Conservation (phyloP, 30 jellyfish, hydroid and myxozoan genomes). For the Turritopsis rubra region DNA sequence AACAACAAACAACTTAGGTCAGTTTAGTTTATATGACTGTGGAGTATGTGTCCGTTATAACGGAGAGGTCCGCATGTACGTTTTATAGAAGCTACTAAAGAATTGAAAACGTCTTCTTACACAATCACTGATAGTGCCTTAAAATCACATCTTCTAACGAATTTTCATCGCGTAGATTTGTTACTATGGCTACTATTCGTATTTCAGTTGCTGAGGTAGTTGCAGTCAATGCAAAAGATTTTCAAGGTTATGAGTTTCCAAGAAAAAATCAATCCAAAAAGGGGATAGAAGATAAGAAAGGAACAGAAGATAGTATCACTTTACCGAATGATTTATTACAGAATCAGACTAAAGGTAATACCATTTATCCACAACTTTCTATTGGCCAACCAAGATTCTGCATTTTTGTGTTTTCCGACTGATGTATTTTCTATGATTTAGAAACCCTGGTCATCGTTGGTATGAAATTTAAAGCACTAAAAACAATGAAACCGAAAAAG, state of each 20-base stretch:
- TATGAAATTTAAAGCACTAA: neutral
- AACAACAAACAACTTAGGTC: neutral
- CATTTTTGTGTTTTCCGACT: no score
- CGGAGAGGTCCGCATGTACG: no score
- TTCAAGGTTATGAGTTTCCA: constrained; percentile 14
- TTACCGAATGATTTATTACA: neutral
- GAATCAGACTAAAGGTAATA: constrained; percentile 6
- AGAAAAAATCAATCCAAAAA: neutral
- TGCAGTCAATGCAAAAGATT: constrained; percentile 1
- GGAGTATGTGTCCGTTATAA: no score
- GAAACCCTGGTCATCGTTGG: neutral
- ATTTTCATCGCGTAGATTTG: no score
- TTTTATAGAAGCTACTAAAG: no score
- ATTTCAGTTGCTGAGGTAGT: constrained; percentile 4
- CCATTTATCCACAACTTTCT: neutral
- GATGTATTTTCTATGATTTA: neutral
- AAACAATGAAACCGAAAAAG: neutral
- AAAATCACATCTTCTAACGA: no score
- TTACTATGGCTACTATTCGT: no score
- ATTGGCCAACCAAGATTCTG: no score
- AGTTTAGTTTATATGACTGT: no score
- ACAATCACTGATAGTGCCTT: no score
- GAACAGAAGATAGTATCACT: neutral
- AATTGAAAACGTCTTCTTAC: no score
- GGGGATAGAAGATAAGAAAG: neutral